Base-by-base conservation (phyloP, 2,113 vertebrate species). In the Boulengerochromis microlepis region DNA sequence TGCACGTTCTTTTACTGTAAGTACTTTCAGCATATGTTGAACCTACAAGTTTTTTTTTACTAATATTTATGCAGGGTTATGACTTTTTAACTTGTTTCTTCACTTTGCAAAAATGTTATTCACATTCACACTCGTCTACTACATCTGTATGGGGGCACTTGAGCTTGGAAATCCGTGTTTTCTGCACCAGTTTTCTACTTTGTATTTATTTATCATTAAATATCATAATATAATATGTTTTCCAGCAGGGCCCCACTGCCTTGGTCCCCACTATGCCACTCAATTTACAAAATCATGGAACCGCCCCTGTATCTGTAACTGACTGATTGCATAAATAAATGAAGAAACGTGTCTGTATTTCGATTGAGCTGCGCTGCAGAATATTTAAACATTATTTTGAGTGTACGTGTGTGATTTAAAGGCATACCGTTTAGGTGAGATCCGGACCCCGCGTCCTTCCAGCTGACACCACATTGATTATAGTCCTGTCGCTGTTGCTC, bases 401-500 rank as follows among this genome's bases (percentile, higher is more conserved):
- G 22, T 33, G 16, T 16, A 38, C 54, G 3, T 76, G 74, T 16
- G 4, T 38, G 84, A 33, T 50, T 80, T 50, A 50, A 7, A 3
- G 22, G 7, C 94, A 38, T 97, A 97, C 97, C 96, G 96, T 97
- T 96, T 94, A 96, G 97, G 96, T 96, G 96, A 97, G 96, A 96
- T 96, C 96, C 96, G 96, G 95, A 96, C 97, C 96, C 93, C 94
- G 88, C 95, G 96, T 96, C 95, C 95, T 95, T 94, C 93, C 96
- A 94, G 95, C 94, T 93, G 95, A 96, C 93, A 93, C 95, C 96
- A 90, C 97, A 97, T 97, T 96, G 96, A 96, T 96, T 94, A 93
- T 81, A 82, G 93, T 95, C 93, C 91, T 80, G 88, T 90, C 90
- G 90, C 91, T 91, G 92, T 87, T 86, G 52, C 86, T 92, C 86